Evolutionary conservation across 2,888 invertebrate species (phyloP).

Genomic region (Dromius quadrimaculatus): DNA sequence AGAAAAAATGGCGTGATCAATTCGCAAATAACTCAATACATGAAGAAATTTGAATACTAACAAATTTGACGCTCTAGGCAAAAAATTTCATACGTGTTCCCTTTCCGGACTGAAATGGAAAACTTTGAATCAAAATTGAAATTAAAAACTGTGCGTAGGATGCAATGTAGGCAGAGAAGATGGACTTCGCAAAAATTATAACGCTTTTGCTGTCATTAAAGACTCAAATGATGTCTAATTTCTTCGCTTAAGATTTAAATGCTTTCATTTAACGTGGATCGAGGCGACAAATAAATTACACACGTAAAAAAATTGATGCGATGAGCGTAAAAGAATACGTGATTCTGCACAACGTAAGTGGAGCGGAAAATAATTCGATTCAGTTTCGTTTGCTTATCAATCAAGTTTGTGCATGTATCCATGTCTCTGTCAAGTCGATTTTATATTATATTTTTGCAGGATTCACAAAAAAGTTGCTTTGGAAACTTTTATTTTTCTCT

Average conservation of each 20-base stretch:
- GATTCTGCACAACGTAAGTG: conserved; percentile 36
- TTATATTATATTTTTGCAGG: conserved; percentile 22
- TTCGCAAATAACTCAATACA: conserved; percentile 12
- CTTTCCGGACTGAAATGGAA: conserved; percentile 26
- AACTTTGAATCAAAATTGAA: no score
- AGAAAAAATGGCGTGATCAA: conserved; percentile 19
- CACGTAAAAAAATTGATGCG: conserved; percentile 29
- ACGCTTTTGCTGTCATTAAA: conserved; percentile 41
- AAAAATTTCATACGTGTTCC: conserved; percentile 1
- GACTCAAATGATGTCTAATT: conserved; percentile 46
- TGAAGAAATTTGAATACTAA: conserved; percentile 7
- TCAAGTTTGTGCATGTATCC: conserved; percentile 15
- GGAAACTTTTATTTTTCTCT: conserved; percentile 23
- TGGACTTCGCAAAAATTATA: conserved; percentile 43
- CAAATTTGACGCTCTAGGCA: conserved; percentile 4
- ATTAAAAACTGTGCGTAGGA: conserved; percentile 23
- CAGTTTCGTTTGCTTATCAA: conserved; percentile 45
- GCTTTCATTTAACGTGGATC: conserved; percentile 45
- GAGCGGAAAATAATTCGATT: conserved; percentile 46
- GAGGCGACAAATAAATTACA: conserved; percentile 46
- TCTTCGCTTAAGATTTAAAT: conserved; percentile 34
- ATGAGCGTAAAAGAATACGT: conserved; percentile 38
- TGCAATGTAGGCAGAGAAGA: not conserved
- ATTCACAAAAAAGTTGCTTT: conserved; percentile 2
- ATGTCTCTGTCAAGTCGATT: conserved; percentile 10